A percentile compares a stretch with the other conserved stretches of the same genome.
These are phyloP conservation scores for Parasteatoda lunata DNA, from an alignment of 2,888 invertebrate species.

Conservation along the genomic window DNA sequence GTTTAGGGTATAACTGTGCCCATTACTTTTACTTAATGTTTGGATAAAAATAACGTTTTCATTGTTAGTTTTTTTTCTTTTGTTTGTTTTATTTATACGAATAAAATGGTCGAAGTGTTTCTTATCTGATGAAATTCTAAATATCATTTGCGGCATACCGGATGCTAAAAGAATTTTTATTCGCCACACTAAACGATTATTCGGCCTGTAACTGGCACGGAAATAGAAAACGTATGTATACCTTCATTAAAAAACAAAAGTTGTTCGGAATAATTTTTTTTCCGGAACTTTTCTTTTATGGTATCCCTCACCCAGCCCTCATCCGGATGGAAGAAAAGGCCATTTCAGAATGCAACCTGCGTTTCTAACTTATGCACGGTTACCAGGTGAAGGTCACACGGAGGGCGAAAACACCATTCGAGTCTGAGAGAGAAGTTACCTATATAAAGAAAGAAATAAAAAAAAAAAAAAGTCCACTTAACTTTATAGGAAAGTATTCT, in stretches of 20 bases:
- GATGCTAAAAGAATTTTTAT: too few species aligned
- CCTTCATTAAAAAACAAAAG: constrained; percentile 17
- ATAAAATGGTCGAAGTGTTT: too few species aligned
- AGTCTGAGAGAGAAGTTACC: background rate
- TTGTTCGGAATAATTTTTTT: constrained; percentile 14
- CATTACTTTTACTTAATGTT: too few species aligned
- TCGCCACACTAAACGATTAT: background rate
- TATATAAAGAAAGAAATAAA: constrained; percentile 18
- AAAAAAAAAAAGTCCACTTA: constrained; percentile 18
- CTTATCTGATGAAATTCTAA: too few species aligned
- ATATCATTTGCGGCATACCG: background rate
- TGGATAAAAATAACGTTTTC: too few species aligned
- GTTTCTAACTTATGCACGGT: constrained; percentile 16
- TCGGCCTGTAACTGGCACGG: background rate
- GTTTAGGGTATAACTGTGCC: too few species aligned
- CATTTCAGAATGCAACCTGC: constrained; percentile 28
- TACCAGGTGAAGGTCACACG: constrained; percentile 54
- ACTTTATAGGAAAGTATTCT: constrained; percentile 9
- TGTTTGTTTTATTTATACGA: too few species aligned
- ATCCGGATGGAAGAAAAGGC: constrained; percentile 14
- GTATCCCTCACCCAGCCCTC: background rate
- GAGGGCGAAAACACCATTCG: constrained; percentile 37
- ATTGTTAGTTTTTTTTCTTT: too few species aligned
- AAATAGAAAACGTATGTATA: background rate
- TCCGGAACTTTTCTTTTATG: constrained; percentile 21